Percentiles rank a stretch among this genome's conserved stretches.
These are phyloP conservation scores for Oreochromis mossambicus DNA, from an alignment of 2,797 vertebrate genomes.

Conservation along the genomic window DNA sequence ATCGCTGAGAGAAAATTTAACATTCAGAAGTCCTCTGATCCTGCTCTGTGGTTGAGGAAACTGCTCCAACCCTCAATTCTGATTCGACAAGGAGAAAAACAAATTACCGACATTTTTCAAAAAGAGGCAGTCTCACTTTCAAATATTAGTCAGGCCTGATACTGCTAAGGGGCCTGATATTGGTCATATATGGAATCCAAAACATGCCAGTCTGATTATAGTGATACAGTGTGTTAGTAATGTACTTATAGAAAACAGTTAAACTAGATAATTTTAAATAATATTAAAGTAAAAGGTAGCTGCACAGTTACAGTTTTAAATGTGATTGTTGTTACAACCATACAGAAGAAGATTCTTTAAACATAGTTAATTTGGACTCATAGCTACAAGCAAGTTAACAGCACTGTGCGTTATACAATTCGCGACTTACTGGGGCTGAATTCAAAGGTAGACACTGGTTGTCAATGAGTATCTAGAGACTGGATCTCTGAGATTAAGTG, in stretches of 20 bases:
- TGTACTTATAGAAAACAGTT: not conserved
- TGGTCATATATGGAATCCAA: too few species aligned
- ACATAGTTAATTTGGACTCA: not conserved
- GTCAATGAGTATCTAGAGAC: too few species aligned
- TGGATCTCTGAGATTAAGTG: not conserved
- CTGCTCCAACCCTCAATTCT: not conserved
- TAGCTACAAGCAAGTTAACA: too few species aligned
- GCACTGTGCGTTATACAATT: too few species aligned
- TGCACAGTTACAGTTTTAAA: not conserved
- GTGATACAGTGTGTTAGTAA: not conserved
- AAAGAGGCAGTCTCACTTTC: not conserved
- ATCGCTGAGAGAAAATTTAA: not conserved
- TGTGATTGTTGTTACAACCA: not conserved
- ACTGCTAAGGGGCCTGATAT: too few species aligned
- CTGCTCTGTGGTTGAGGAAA: not conserved
- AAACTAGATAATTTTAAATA: too few species aligned
- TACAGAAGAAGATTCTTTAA: not conserved
- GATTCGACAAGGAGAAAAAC: not conserved
- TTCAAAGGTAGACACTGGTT: too few species aligned
- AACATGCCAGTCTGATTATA: not conserved
- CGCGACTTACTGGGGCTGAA: too few species aligned
- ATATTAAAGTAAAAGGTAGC: not conserved
- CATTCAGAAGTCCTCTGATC: rapidly evolving
- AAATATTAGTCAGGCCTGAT: not conserved
- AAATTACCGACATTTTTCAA: too few species aligned